These are phyloP conservation scores for Danio kyathit DNA, from an alignment of 2,797 vertebrate genomes.

Conservation along the genomic window DNA sequence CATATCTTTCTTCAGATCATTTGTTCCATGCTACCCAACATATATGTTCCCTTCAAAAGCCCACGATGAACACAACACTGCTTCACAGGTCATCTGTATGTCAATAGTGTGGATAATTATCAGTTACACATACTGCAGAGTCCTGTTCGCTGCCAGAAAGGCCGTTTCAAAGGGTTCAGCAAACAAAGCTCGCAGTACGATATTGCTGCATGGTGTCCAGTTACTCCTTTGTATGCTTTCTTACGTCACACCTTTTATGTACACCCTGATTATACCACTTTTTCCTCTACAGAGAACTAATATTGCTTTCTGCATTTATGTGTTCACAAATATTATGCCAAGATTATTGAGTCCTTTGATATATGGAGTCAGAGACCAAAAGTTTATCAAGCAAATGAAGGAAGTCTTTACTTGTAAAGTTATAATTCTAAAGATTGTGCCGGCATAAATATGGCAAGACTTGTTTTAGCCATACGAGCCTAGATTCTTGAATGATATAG, in stretches of 20 bases:
- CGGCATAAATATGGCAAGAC: neutral
- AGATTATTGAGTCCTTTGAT: slow-evolving; percentile 71
- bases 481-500: too few species aligned
- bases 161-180: neutral
- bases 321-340: slow-evolving; percentile 61
- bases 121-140: slow-evolving; percentile 10
- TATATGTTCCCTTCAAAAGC: slow-evolving; percentile 52
- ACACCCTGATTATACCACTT: neutral
- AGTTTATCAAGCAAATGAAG: slow-evolving; percentile 60
- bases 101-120: slow-evolving; percentile 63
- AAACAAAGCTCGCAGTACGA: slow-evolving; percentile 61
- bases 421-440: slow-evolving; percentile 27
- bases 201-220: slow-evolving; percentile 69
- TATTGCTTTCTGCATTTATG: slow-evolving; percentile 6
- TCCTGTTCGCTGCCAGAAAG: slow-evolving; percentile 2
- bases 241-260: slow-evolving; percentile 26
- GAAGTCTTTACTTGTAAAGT: slow-evolving; percentile 42
- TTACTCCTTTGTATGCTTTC: slow-evolving; percentile 65
- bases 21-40: slow-evolving; percentile 50
- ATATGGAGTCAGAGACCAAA: slow-evolving; percentile 70
- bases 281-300: slow-evolving; percentile 10
- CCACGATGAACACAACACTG: slow-evolving; percentile 58
- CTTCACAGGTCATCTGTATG: slow-evolving; percentile 58
- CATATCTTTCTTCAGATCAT: slow-evolving; percentile 56
- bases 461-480: too few species aligned